A percentile compares a stretch with the other conserved stretches of the same genome.
These are phyloP conservation scores for Cosmorhoe ocellata DNA, from an alignment of 2,888 invertebrate genomes.

Conservation along the genomic window DNA sequence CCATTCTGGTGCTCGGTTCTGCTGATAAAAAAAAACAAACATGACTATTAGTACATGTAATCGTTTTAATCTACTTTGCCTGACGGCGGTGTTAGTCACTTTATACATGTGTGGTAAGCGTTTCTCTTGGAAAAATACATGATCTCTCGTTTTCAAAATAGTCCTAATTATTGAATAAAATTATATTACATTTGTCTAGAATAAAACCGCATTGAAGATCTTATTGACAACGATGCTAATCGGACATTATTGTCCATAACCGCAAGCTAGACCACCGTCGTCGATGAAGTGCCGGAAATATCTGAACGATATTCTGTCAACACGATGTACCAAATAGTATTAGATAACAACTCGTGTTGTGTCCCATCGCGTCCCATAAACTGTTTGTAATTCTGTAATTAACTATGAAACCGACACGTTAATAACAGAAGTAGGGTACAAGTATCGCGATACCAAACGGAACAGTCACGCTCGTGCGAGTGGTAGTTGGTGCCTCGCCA, in stretches of 20 bases:
- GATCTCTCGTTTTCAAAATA: too few species aligned
- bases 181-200: too few species aligned
- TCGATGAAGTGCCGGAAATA: conserved; percentile 1
- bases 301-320: neutral
- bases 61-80: neutral
- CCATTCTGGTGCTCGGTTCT: neutral
- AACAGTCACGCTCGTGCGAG: conserved; percentile 34
- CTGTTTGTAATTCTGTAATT: conserved; percentile 7
- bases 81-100: conserved; percentile 3
- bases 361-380: neutral
- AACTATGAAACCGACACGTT: conserved; percentile 15
- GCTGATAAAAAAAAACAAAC: neutral
- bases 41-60: conserved; percentile 1
- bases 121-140: too few species aligned
- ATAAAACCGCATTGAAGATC: neutral
- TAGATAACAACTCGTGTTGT: too few species aligned
- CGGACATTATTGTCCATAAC: neutral
- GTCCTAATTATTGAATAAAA: too few species aligned
- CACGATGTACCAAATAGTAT: neutral
- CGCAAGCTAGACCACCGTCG: neutral
- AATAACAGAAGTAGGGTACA: conserved; percentile 23
- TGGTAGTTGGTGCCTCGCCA: conserved; percentile 48
- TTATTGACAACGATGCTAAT: conserved; percentile 1
- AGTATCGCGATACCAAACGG: conserved; percentile 30
- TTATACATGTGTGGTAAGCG: conserved; percentile 5